These are phyloP conservation scores for Chaetogeoica ovagalla DNA, from an alignment of 2,888 invertebrate genomes.

Conservation along the genomic window DNA sequence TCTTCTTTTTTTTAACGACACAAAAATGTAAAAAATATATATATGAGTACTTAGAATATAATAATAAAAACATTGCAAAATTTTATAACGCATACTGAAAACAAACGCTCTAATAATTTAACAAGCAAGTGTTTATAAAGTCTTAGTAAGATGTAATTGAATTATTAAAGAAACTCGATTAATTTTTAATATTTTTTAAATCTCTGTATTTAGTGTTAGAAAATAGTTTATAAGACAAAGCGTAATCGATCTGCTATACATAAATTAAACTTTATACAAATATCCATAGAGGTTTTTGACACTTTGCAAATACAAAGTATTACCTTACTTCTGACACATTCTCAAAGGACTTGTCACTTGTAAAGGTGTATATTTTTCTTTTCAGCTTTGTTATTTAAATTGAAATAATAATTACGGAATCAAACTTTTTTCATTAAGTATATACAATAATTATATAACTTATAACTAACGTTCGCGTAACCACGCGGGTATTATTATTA, in stretches of 20 bases:
- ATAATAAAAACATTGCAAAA: neutral
- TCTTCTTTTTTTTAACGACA: neutral
- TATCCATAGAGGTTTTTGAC: too few species aligned
- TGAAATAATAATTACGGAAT: neutral
- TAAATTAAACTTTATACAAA: too few species aligned
- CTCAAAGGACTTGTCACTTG: neutral
- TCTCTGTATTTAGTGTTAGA: too few species aligned
- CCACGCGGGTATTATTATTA: neutral
- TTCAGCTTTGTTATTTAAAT: neutral
- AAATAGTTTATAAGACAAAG: too few species aligned
- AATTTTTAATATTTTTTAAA: too few species aligned
- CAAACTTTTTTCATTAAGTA: neutral
- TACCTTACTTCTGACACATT: neutral
- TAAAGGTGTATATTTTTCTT: neutral
- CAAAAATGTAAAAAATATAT: constrained; percentile 9
- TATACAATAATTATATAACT: neutral
- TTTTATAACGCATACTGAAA: neutral
- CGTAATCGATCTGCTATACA: neutral
- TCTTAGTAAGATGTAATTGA: too few species aligned
- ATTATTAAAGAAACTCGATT: too few species aligned
- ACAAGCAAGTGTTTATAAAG: neutral
- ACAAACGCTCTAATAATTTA: neutral
- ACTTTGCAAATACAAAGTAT: too few species aligned
- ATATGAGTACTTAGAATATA: constrained; percentile 4
- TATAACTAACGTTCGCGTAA: neutral